Conservation (phyloP, 2,797 vertebrate genomes). For the Melanotaenia pygmaea region DNA sequence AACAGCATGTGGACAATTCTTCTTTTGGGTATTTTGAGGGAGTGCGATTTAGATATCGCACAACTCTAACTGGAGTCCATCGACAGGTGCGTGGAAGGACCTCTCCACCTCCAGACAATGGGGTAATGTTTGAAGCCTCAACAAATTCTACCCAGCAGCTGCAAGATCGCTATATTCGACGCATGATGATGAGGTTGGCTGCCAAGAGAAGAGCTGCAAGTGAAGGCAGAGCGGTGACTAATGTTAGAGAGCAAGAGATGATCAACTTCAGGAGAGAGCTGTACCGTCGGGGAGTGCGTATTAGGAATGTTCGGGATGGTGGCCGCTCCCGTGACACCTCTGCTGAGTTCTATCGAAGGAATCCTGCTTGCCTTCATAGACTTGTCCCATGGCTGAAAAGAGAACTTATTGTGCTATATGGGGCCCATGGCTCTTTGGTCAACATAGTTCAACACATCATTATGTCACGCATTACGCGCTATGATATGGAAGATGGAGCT, state of each 20-base stretch:
- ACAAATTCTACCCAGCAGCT: constrained; percentile 49
- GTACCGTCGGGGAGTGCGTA: constrained; percentile 88
- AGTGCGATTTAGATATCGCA: constrained; percentile 90
- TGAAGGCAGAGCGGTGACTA: constrained; percentile 83
- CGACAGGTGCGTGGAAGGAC: constrained; percentile 79
- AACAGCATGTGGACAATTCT: constrained; percentile 79
- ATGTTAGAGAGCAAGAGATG: constrained; percentile 89
- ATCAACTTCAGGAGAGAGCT: constrained; percentile 91
- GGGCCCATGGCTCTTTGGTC: constrained; percentile 89
- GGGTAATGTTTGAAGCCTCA: constrained; percentile 89
- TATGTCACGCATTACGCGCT: constrained; percentile 91
- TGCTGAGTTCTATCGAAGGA: constrained; percentile 90
- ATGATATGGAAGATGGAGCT: constrained; percentile 88
- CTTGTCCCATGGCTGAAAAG: constrained; percentile 93
- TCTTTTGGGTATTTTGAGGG: constrained; percentile 87
- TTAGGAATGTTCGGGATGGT: constrained; percentile 88
- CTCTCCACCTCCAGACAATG: constrained; percentile 84
- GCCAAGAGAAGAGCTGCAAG: constrained; percentile 81
- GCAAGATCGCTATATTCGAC: constrained; percentile 82
- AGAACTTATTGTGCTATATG: constrained; percentile 91
- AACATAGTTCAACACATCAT: constrained; percentile 94
- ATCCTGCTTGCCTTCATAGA: constrained; percentile 94
- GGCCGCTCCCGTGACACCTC: constrained; percentile 91
- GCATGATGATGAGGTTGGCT: constrained; percentile 86
- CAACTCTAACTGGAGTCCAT: constrained; percentile 87